Evolutionary conservation across 1,140 invertebrate species (phyloP).

Genomic region (Scylla paramamosain): DNA sequence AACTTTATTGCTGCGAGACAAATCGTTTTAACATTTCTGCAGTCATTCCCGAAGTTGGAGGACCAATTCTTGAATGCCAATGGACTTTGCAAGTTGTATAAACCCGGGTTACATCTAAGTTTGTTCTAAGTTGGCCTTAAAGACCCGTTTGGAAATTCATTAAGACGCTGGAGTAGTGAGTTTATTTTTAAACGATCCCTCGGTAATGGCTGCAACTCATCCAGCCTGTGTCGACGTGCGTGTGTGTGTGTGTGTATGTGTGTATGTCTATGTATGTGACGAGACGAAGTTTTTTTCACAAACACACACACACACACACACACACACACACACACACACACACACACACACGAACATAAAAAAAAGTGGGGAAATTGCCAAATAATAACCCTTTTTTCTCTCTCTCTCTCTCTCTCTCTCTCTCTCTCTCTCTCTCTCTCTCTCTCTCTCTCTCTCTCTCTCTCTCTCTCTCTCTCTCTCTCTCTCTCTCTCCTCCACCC

Average conservation of each 20-base stretch:
- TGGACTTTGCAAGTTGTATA: constrained; percentile 73
- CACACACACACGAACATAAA: neutral
- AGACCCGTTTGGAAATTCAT: constrained; percentile 74
- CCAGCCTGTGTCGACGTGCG: neutral
- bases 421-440: neutral
- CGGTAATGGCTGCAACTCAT: constrained; percentile 34
- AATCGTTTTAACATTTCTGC: constrained; percentile 72
- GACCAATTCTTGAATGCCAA: constrained; percentile 74
- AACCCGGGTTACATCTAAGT: constrained; percentile 74
- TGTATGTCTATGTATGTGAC: constrained; percentile 23
- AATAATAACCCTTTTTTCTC: neutral
- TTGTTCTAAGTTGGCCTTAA: constrained; percentile 71
- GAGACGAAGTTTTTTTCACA: no score
- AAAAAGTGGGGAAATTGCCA: neutral
- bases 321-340: neutral
- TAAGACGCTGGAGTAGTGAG: constrained; percentile 60
- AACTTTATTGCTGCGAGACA: constrained; percentile 65
- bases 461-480: neutral
- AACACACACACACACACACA: no score
- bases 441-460: neutral
- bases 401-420: neutral
- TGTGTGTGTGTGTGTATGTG: constrained; percentile 35
- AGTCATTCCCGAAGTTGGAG: constrained; percentile 55
- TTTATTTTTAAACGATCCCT: constrained; percentile 35
- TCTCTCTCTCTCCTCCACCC: no score